Evolutionary conservation across 92 coral and sea anemone species (phyloP), one percentile per base, ranked within the genome.

Genomic region (Actinostola sp.): DNA sequence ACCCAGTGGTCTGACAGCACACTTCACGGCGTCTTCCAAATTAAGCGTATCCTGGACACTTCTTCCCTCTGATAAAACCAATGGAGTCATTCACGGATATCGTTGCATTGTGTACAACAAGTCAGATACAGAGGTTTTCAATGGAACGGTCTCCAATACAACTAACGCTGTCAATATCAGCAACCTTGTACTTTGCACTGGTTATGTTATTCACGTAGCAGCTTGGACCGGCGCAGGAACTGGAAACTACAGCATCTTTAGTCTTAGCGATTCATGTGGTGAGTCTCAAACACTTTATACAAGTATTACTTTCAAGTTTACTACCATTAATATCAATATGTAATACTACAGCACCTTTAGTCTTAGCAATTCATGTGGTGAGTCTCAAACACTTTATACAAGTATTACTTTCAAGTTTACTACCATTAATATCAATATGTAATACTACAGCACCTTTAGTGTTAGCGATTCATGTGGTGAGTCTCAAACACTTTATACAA

Each of bases 381-480:
- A 73, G 90, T 55, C 6, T 6, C 3, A n/a, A n/a, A n/a, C n/a
- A n/a, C n/a, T n/a, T n/a, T n/a, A n/a, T n/a, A n/a, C n/a, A n/a
- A n/a, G n/a, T n/a, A n/a, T n/a, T n/a, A n/a, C n/a, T n/a, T n/a
- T n/a, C n/a, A n/a, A n/a, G n/a, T n/a, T n/a, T n/a, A n/a, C n/a
- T n/a, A n/a, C n/a, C n/a, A n/a, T n/a, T n/a, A n/a, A n/a, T n/a
- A n/a, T n/a, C n/a, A n/a, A n/a, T n/a, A n/a, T n/a, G n/a, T n/a
- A n/a, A n/a, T n/a, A 67, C 56, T 56, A 70, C 57, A 70, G 66
- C 46, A 38, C 55, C 15, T 14, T 70, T 8, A 42, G 32, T 16
- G n/a, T 61, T 14, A 25, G 63, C 28, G 69, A 83, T 45, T 55
- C 41, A 26, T 86, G 91, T 48, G 79, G 90, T 80, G 50, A 73